Conservation (phyloP, 2,797 vertebrate genomes). For the Simalia tracyae region DNA sequence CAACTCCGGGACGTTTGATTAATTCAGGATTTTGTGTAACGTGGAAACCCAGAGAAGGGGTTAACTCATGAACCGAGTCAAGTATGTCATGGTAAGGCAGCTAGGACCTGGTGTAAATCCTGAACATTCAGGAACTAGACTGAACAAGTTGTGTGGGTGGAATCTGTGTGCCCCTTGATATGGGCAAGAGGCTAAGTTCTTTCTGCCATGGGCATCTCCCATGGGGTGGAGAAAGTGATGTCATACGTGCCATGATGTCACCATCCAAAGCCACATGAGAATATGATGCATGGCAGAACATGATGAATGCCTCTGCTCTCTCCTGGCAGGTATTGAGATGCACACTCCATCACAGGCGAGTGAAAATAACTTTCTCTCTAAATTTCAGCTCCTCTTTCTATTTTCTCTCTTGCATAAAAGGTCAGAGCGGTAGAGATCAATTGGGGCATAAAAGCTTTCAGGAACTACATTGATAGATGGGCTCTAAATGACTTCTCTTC, state of each 20-base stretch:
- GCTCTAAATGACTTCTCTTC: conserved; percentile 23
- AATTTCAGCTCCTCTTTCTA: neutral
- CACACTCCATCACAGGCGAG: neutral
- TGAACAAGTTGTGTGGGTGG: neutral
- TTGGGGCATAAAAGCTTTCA: neutral
- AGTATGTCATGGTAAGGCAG: neutral
- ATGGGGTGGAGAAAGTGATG: neutral
- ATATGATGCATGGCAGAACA: neutral
- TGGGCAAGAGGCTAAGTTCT: neutral
- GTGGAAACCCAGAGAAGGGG: neutral
- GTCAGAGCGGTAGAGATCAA: neutral
- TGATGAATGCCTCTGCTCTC: neutral
- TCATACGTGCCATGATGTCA: neutral
- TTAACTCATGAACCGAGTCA: neutral
- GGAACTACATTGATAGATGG: neutral
- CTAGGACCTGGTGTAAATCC: neutral
- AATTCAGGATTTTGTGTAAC: neutral
- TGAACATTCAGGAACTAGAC: neutral
- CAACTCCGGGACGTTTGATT: neutral
- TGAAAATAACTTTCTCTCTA: neutral
- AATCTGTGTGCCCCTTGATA: neutral
- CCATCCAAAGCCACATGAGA: neutral
- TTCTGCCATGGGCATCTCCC: neutral
- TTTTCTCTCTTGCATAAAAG: neutral
- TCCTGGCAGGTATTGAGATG: neutral